Conservation (phyloP, 2,797 vertebrate species). For the Novumbra hubbsi region DNA sequence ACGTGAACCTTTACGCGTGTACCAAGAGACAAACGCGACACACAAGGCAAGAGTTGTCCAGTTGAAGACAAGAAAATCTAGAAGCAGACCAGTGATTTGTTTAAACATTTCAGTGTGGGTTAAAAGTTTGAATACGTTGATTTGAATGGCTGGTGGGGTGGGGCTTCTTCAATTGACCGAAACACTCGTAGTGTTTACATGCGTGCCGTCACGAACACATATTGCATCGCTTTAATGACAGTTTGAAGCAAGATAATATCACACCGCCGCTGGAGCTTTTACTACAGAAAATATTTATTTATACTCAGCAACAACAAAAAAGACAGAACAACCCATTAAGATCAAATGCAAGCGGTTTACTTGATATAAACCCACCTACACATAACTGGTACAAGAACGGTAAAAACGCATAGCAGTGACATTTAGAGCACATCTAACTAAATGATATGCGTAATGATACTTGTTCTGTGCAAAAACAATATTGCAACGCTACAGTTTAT, state of each 20-base stretch:
- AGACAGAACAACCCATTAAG: slow-evolving; percentile 31
- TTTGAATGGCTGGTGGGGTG: slow-evolving; percentile 8
- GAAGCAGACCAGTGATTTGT: neutral
- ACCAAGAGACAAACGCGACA: neutral
- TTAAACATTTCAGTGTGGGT: too few relatives aligned
- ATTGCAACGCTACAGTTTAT: neutral
- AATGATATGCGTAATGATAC: too few relatives aligned
- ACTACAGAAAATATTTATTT: slow-evolving; percentile 79
- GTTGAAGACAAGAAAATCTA: neutral
- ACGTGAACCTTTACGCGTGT: slow-evolving; percentile 4
- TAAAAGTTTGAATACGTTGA: slow-evolving; percentile 7
- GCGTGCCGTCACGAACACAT: neutral
- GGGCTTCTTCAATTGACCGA: neutral
- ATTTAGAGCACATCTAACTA: too few relatives aligned
- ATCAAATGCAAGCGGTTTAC: too few relatives aligned
- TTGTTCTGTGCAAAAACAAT: too few relatives aligned
- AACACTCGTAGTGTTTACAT: slow-evolving; percentile 3
- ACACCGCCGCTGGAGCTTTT: slow-evolving; percentile 53
- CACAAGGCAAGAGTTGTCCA: neutral
- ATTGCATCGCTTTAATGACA: too few relatives aligned
- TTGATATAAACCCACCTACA: too few relatives aligned
- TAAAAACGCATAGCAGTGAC: too few relatives aligned
- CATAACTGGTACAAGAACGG: too few relatives aligned
- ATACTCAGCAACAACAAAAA: slow-evolving; percentile 45
- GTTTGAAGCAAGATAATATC: neutral